Conservation (phyloP, 2,797 vertebrate species). For the Acipenser transmontanus region DNA sequence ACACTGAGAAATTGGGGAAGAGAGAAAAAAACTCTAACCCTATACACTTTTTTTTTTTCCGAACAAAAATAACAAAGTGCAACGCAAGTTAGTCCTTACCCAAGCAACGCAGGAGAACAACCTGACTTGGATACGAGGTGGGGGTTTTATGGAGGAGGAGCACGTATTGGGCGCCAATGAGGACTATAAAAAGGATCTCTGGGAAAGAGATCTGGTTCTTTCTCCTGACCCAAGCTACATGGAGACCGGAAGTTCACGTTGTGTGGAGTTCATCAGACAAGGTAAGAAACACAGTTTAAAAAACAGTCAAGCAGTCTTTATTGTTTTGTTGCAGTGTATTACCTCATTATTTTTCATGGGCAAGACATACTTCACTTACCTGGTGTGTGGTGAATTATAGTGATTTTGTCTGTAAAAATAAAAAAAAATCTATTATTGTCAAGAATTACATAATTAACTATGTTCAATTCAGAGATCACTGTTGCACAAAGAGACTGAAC, state of each 20-base stretch:
- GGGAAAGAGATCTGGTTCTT: not conserved
- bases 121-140: too few relatives aligned
- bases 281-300: conserved; percentile 26
- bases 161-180: not conserved
- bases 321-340: conserved; percentile 12
- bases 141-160: too few relatives aligned
- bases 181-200: not conserved
- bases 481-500: too few relatives aligned
- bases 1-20: too few relatives aligned
- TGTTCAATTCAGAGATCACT: too few relatives aligned
- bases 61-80: too few relatives aligned
- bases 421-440: conserved; percentile 18
- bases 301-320: conserved; percentile 15
- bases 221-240: too few relatives aligned
- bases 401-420: conserved; percentile 56
- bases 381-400: conserved; percentile 54
- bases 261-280: conserved; percentile 33
- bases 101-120: too few relatives aligned
- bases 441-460: too few relatives aligned
- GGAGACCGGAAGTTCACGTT: conserved; percentile 7
- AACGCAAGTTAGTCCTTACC: too few relatives aligned
- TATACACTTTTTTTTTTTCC: too few relatives aligned
- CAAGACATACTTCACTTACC: conserved; percentile 44
- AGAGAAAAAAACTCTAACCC: too few relatives aligned
- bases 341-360: conserved; percentile 13